Base-by-base conservation (phyloP, 2,888 invertebrate species). In the Lasioglossum oenotherae region DNA sequence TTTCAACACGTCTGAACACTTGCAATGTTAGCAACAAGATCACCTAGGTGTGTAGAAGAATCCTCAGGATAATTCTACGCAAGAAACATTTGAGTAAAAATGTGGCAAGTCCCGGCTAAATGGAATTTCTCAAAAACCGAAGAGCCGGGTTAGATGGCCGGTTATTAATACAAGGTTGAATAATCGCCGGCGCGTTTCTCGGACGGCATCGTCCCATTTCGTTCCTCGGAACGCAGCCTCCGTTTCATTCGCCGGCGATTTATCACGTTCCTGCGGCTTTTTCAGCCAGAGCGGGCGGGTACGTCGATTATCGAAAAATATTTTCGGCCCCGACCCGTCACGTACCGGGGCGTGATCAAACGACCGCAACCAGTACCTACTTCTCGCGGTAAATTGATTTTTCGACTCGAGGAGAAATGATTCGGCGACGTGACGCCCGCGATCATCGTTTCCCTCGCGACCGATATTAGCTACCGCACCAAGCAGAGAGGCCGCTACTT, bases 341-440 rank as follows among this genome's bases (percentile, higher is more conserved):
- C 83, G 84, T 84, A 84, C 64, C 71, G 3, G 49, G 44, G 71
- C 84, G 84, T 83, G 84, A 84, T 84, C 84, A 75, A 49, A 35
- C 64, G 78, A 83, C 84, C 78, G 41, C 83, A 53, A 64, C 64
- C 82, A 35, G 72, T 69, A 46, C 31, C 60, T 64, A 64, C 49
- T 67, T 64, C 64, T 16, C 14, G 14, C 73, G 83, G 82, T 77
- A 74, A 73, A 84, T 73, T 74, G 73, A 84, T 77, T 84, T 84
- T 74, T 77, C 73, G 53, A 27, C 73, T 82, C 16, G 19, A 76
- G 53, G 35, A 69, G n/a, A 84, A 82, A 84, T 73, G 76, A 23
- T 27, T 16, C 53, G 31, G 19, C 16, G 57, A 46, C 80, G 80
- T 46, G 82, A 74, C 57, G 23, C 57, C 31, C 23, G 35, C 6